Conservation (phyloP, 2,888 invertebrate genomes). For the Leptothorax acervorum region DNA sequence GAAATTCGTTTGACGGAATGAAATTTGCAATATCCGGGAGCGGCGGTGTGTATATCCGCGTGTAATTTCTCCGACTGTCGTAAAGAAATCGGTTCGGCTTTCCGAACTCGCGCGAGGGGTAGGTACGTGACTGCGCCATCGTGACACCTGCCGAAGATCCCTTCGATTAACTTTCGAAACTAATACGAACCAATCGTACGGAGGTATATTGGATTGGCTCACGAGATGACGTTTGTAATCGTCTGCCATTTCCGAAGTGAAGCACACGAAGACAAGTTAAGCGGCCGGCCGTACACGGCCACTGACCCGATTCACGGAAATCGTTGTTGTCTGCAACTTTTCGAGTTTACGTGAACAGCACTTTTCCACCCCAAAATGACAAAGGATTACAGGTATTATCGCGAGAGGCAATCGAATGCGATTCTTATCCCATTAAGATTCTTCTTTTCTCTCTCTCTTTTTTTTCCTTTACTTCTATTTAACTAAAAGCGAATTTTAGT, state of each 20-base stretch:
- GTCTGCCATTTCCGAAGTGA: slow-evolving; percentile 40
- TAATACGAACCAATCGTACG: slow-evolving; percentile 46
- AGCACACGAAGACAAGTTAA: slow-evolving; percentile 36
- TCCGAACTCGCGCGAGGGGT: slow-evolving; percentile 12
- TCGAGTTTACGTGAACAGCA: slow-evolving; percentile 14
- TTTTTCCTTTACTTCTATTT: neutral
- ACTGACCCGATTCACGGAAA: slow-evolving; percentile 32
- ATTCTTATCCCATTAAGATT: neutral
- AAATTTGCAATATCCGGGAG: neutral
- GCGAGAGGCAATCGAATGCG: neutral
- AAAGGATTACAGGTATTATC: neutral
- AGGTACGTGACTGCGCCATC: slow-evolving; percentile 41
- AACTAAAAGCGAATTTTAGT: slow-evolving; percentile 6
- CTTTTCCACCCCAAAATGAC: neutral
- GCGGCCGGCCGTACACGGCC: neutral
- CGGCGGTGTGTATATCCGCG: neutral
- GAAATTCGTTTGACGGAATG: neutral
- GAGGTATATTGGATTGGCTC: slow-evolving; percentile 41
- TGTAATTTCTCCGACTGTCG: slow-evolving; percentile 44
- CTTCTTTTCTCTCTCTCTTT: neutral
- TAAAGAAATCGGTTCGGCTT: slow-evolving; percentile 41
- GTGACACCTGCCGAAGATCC: slow-evolving; percentile 52
- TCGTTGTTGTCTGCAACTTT: slow-evolving; percentile 26
- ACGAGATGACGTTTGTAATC: slow-evolving; percentile 53
- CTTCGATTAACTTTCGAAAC: slow-evolving; percentile 55